Evolutionary conservation across 2,888 invertebrate genomes (phyloP).

Genomic region (Crematogaster levior): DNA sequence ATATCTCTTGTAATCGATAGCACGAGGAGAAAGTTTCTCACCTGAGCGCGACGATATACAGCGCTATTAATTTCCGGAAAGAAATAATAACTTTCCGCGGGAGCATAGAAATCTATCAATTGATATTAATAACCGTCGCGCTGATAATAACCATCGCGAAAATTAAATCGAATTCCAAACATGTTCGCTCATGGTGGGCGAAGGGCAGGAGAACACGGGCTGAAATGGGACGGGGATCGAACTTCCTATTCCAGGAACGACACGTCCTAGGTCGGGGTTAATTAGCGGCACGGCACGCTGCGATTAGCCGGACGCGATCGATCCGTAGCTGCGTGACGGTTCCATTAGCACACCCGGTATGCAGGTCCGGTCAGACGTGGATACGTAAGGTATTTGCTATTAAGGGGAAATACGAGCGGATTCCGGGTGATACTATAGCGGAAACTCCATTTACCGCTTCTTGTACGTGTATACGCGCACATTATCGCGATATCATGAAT

Average conservation of each 20-base stretch:
- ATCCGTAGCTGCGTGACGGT: constrained; percentile 76
- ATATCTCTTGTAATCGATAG: constrained; percentile 2
- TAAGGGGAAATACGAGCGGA: constrained; percentile 74
- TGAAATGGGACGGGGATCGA: neutral
- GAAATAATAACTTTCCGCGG: neutral
- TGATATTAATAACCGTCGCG: constrained; percentile 11
- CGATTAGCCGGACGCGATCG: constrained; percentile 81
- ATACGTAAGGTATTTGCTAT: constrained; percentile 81
- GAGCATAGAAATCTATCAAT: neutral
- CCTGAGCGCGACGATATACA: neutral
- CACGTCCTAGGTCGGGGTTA: constrained; percentile 67
- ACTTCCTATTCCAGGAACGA: constrained; percentile 32
- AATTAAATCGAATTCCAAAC: constrained; percentile 51
- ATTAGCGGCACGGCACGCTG: constrained; percentile 69
- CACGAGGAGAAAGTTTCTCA: neutral
- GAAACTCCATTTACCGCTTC: constrained; percentile 48
- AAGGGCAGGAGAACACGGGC: too few relatives aligned
- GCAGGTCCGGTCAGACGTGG: constrained; percentile 68
- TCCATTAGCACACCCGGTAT: constrained; percentile 78
- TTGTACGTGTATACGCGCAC: neutral
- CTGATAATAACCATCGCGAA: constrained; percentile 28
- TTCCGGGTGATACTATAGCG: constrained; percentile 65
- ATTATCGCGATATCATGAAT: constrained; percentile 18
- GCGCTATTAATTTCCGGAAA: constrained; percentile 19
- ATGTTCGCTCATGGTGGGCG: neutral